These are phyloP conservation scores for Graptemys geographica DNA, from an alignment of 2,797 vertebrate genomes.

Conservation along the genomic window DNA sequence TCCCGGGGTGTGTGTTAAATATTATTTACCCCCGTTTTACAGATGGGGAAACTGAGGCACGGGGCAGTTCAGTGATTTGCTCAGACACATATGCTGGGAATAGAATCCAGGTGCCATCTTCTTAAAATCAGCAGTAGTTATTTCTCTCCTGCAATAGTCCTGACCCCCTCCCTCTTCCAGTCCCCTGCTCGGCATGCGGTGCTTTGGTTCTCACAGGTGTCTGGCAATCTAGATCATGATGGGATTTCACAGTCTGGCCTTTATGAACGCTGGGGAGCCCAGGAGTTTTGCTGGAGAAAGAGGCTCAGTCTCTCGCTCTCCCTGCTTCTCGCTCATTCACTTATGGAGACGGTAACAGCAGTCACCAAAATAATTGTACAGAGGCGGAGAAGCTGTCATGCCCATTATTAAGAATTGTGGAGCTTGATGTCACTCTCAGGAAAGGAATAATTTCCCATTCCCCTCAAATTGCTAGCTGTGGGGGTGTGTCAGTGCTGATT, in stretches of 20 bases:
- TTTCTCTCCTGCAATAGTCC: background rate
- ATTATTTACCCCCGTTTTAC: background rate
- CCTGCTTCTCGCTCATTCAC: background rate
- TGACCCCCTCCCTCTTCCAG: background rate
- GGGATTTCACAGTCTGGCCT: background rate
- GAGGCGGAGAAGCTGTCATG: background rate
- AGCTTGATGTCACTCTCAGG: background rate
- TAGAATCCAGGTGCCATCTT: background rate
- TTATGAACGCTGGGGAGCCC: background rate
- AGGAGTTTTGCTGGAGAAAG: background rate
- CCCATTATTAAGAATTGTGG: background rate
- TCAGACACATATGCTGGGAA: background rate
- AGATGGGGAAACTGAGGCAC: background rate
- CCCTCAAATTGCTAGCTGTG: background rate
- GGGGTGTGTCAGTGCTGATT: background rate
- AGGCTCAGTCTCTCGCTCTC: background rate
- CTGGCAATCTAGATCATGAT: background rate
- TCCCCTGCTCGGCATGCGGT: background rate
- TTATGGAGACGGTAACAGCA: background rate
- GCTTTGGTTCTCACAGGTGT: background rate
- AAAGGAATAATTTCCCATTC: no score
- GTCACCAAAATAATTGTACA: slow-evolving; percentile 38
- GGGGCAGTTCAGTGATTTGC: background rate
- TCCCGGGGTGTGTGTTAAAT: background rate
- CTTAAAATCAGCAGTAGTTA: background rate